Evolutionary conservation across 1,140 invertebrate species (phyloP), one percentile per base, ranked within the genome.

Genomic region (Zaprionus davidi): DNA sequence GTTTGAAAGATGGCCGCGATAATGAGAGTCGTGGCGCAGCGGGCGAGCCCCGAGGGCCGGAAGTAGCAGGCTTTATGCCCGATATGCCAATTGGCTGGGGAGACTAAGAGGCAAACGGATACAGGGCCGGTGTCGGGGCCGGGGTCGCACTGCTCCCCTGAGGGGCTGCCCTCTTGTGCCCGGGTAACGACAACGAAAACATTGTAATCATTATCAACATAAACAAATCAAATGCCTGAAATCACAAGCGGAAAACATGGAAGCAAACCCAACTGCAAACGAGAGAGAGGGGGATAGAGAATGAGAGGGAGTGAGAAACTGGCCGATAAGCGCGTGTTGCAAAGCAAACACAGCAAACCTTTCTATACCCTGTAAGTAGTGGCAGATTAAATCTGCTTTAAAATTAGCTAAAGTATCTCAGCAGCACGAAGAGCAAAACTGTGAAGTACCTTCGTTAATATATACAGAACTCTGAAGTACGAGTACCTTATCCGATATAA

Each of bases 161-260:
- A 67, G 53, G 53, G 31, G 31, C 0, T 34, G 31, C 31, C 31
- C 31, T 34, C 31, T 34, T 34, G 31, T 9, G 36, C 9, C 36
- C 53, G 15, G 56, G 31, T 11, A 36, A 44, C 72, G 55, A 67
- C 76, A 86, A 57, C 72, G 17, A 83, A 71, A 70, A 83, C 81
- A 83, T 87, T 88, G 77, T 83, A 88, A 88, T 87, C 84, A 83
- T 87, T 87, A 87, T 87, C 84, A 87, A 80, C 84, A 76, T 88
- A 84, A 83, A 84, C 81, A 88, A 88, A 87, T 87, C 84, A 88
- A 73, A 76, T 70, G 70, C 81, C 58, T 59, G 31, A 71, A 63
- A 71, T 74, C 46, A 59, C 57, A 69, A 69, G 49, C 63, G 17
- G 31, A 46, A 36, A 53, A 70, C 68, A 63, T 62, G 58, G 57